Evolutionary conservation across 2,113 vertebrate species (phyloP).

Genomic region (Thalassoma bifasciatum): DNA sequence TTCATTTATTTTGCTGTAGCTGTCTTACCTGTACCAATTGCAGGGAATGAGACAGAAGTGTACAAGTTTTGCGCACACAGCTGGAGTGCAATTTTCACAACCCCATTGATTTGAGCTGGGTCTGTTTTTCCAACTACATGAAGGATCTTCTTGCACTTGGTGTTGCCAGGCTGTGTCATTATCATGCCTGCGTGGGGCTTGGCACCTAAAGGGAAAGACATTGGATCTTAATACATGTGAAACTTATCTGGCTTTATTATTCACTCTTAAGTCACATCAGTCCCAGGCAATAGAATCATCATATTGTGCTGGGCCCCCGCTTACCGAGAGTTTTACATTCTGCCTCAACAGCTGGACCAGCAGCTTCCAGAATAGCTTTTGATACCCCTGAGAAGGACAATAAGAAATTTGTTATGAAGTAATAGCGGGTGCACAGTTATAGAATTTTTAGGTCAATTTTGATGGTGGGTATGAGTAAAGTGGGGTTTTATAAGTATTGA

Average conservation of each 20-base stretch:
- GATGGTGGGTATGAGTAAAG: not conserved
- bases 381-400: slow-evolving; percentile 84
- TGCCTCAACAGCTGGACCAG: slow-evolving; percentile 81
- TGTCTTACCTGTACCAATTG: slow-evolving; percentile 91
- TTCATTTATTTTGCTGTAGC: not conserved
- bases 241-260: slow-evolving; percentile 1
- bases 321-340: slow-evolving; percentile 84
- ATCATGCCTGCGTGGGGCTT: slow-evolving; percentile 75
- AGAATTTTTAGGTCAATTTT: not conserved
- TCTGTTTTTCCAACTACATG: slow-evolving; percentile 80
- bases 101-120: slow-evolving; percentile 48
- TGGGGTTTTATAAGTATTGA: too few species aligned
- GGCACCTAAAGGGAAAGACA: slow-evolving; percentile 70
- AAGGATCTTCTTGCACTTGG: slow-evolving; percentile 89
- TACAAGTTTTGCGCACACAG: slow-evolving; percentile 79
- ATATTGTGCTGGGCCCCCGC: not conserved
- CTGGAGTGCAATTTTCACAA: slow-evolving; percentile 77
- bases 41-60: slow-evolving; percentile 88
- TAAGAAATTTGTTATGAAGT: not conserved
- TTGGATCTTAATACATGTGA: not conserved
- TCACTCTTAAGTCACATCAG: not conserved
- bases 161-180: slow-evolving; percentile 84
- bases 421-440: not conserved
- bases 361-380: slow-evolving; percentile 89
- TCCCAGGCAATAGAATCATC: not conserved